Conservation (phyloP, 2,888 invertebrate genomes). For the Lycophotia porphyrea region DNA sequence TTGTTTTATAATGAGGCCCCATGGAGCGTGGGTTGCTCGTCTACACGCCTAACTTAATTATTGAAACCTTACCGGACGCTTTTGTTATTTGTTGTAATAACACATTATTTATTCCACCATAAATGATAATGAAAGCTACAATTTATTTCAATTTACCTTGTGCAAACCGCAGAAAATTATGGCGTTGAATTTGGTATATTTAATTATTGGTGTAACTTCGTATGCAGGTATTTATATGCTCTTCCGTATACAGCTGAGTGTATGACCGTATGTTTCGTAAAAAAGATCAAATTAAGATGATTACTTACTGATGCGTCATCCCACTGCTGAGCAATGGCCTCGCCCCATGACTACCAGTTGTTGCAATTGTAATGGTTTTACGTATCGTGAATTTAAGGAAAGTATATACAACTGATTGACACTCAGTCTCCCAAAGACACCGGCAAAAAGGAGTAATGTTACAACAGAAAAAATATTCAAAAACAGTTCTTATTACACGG, state of each 20-base stretch:
- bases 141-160: slow-evolving; percentile 75
- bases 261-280: slow-evolving; percentile 41
- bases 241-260: slow-evolving; percentile 50
- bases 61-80: slow-evolving; percentile 65
- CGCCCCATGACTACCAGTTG: too few species aligned
- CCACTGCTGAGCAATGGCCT: too few species aligned
- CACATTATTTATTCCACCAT: slow-evolving; percentile 65
- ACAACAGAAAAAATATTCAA: slow-evolving; percentile 37
- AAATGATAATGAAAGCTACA: slow-evolving; percentile 69
- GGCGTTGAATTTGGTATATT: slow-evolving; percentile 68
- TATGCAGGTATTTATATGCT: slow-evolving; percentile 56
- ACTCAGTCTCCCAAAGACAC: slow-evolving; percentile 20
- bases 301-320: slow-evolving; percentile 9
- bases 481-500: slow-evolving; percentile 62
- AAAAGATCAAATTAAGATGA: slow-evolving; percentile 41
- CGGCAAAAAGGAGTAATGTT: slow-evolving; percentile 12
- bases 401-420: slow-evolving; percentile 28
- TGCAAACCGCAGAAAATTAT: slow-evolving; percentile 73
- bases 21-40: slow-evolving; percentile 34
- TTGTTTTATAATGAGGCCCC: slow-evolving; percentile 61
- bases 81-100: slow-evolving; percentile 71
- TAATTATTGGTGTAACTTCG: slow-evolving; percentile 70
- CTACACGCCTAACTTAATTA: slow-evolving; percentile 59
- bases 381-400: slow-evolving; percentile 31
- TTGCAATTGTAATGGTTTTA: slow-evolving; percentile 17